Base-by-base conservation (phyloP, 2,113 vertebrate species). In the human region DNA sequence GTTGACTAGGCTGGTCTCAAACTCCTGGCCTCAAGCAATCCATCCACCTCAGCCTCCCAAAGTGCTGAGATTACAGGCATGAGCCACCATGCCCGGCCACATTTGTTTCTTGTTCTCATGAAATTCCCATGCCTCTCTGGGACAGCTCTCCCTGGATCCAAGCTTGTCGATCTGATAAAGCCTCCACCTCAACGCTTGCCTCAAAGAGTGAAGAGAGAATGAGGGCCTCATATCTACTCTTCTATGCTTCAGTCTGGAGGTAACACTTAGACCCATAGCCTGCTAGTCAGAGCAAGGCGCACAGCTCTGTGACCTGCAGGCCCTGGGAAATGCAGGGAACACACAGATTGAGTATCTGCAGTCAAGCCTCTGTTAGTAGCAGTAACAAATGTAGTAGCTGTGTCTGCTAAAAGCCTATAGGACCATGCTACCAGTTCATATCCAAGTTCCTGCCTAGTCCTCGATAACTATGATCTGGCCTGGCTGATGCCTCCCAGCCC, bases 61-160 rank as follows among this genome's bases (percentile, higher is more conserved):
- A 64, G 12, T 64, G 27, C 61, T 32, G 27, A 27, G 27, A 64
- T 64, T 64, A 64, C 61, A 64, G 27, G 27, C 27, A 64, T 14
- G 61, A 64, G 61, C 61, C 27, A 14, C 5, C 61, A 64, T 64
- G 61, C 61, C 27, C 13, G 6, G 61, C 12, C 11, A 3, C 0
- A 3, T 78, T 87, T 89, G 35, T 76, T 92, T 96, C 72, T 76
- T 76, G 48, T 57, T 92, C 79, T 48, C 72, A 68, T 20, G 32
- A 79, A 82, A 64, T 52, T 43, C 45, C n/a, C 43, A 6, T 12
- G 32, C 8, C 57, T 72, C 16, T 94, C 85, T 57, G 17, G 48
- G 85, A 93, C 45, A 45, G 70, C 48, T 45, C 38, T 93, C 52
- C 40, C 45, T 23, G n/a, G 40, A n/a, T n/a, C n/a, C n/a, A n/a